Evolutionary conservation across 2,888 invertebrate genomes (phyloP).

Genomic region (Orthosia incerta): DNA sequence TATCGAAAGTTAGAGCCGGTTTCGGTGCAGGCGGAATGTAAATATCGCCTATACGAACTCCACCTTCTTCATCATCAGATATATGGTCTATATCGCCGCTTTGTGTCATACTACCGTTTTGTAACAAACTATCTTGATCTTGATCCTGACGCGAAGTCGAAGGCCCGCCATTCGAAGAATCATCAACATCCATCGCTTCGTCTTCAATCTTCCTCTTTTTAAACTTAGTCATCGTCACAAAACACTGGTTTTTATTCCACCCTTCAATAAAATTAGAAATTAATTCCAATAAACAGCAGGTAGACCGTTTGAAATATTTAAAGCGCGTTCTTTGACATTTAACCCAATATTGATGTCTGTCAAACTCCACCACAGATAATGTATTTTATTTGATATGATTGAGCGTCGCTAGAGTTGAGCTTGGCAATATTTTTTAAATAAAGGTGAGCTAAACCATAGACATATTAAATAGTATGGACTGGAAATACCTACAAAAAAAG

Average conservation of each 20-base stretch:
- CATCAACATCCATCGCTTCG: constrained; percentile 86
- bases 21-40: constrained; percentile 95
- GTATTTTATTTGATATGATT: neutral
- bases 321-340: constrained; percentile 33
- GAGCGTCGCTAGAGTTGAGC: neutral
- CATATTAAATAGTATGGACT: no score
- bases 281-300: neutral
- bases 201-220: constrained; percentile 77
- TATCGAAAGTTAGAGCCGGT: constrained; percentile 93
- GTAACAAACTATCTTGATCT: constrained; percentile 7
- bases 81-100: constrained; percentile 84
- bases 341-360: neutral
- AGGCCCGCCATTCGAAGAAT: constrained; percentile 64
- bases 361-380: neutral
- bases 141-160: constrained; percentile 60
- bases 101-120: constrained; percentile 63
- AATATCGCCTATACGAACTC: constrained; percentile 94
- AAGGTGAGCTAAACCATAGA: no score
- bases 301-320: constrained; percentile 27
- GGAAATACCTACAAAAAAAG: no score
- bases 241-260: neutral
- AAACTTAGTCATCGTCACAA: constrained; percentile 65
- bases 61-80: constrained; percentile 93
- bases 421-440: no score
- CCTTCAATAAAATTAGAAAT: neutral